These are phyloP conservation scores for Mycalesis mineus DNA, from an alignment of 2,888 invertebrate species.

Conservation along the genomic window DNA sequence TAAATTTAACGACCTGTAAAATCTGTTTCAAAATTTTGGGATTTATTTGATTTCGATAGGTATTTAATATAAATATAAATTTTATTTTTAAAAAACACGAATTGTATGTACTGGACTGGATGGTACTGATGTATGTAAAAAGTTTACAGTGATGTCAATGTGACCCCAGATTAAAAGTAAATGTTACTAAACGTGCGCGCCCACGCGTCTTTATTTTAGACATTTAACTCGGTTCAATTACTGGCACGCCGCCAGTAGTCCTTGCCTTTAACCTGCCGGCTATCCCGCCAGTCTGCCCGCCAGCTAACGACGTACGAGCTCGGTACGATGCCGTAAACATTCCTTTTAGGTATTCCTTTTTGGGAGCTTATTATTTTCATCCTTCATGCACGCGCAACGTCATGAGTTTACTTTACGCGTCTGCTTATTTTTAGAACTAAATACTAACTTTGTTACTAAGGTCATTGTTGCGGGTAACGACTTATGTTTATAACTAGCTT, in stretches of 20 bases:
- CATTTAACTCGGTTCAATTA: constrained; percentile 33
- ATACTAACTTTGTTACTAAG: constrained; percentile 14
- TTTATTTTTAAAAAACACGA: no score
- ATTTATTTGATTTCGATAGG: background rate
- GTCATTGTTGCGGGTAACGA: constrained; percentile 5
- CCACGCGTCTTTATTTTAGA: constrained; percentile 54
- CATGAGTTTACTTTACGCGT: constrained; percentile 19
- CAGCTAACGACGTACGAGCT: constrained; percentile 45
- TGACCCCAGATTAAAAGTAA: constrained; percentile 30
- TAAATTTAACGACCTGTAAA: no score
- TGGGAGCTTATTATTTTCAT: constrained; percentile 21
- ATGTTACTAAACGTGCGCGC: constrained; percentile 36
- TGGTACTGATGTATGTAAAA: no score
- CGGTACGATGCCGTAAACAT: constrained; percentile 45
- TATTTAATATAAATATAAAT: no score
- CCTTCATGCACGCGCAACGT: constrained; percentile 18
- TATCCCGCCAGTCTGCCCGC: constrained; percentile 10
- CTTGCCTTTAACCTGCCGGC: constrained; percentile 12
- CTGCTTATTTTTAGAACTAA: constrained; percentile 13
- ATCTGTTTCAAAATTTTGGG: background rate
- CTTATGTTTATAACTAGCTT: background rate
- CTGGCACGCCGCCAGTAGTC: constrained; percentile 55
- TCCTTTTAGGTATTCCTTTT: constrained; percentile 51
- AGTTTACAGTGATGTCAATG: constrained; percentile 12
- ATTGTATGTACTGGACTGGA: no score